Conservation (phyloP, 2,797 vertebrate genomes). For the Rhinophrynus dorsalis region DNA sequence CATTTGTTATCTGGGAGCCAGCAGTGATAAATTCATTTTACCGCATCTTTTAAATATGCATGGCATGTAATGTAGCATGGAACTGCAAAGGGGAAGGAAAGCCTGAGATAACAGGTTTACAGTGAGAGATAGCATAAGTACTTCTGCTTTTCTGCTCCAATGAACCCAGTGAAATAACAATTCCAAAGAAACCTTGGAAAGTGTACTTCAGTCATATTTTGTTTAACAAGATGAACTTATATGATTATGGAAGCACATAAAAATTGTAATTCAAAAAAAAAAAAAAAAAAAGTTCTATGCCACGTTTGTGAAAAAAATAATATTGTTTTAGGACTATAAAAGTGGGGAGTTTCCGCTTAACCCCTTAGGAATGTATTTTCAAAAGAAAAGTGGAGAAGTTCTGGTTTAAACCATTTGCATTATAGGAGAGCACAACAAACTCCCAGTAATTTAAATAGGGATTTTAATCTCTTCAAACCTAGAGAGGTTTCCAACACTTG, state of each 20-base stretch:
- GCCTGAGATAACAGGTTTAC: slow-evolving; percentile 49
- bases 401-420: too few species aligned
- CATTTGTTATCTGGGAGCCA: slow-evolving; percentile 46
- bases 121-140: slow-evolving; percentile 47
- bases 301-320: too few species aligned
- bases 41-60: slow-evolving; percentile 50
- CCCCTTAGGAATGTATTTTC: too few species aligned
- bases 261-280: too few species aligned
- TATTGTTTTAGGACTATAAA: too few species aligned
- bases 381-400: too few species aligned
- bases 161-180: slow-evolving; percentile 45
- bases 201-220: slow-evolving; percentile 42
- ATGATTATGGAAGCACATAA: slow-evolving; percentile 37
- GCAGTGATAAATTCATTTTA: slow-evolving; percentile 50
- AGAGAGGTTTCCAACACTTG: too few species aligned
- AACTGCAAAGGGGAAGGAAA: slow-evolving; percentile 48
- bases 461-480: too few species aligned
- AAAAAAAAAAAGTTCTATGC: too few species aligned
- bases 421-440: too few species aligned
- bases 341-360: too few species aligned
- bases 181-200: slow-evolving; percentile 42
- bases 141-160: slow-evolving; percentile 50
- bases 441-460: too few species aligned
- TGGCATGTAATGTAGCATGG: slow-evolving; percentile 51
- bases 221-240: slow-evolving; percentile 48